Evolutionary conservation across 2,888 invertebrate species (phyloP), one percentile per base, ranked within the genome.

Genomic region (Phortica magna): DNA sequence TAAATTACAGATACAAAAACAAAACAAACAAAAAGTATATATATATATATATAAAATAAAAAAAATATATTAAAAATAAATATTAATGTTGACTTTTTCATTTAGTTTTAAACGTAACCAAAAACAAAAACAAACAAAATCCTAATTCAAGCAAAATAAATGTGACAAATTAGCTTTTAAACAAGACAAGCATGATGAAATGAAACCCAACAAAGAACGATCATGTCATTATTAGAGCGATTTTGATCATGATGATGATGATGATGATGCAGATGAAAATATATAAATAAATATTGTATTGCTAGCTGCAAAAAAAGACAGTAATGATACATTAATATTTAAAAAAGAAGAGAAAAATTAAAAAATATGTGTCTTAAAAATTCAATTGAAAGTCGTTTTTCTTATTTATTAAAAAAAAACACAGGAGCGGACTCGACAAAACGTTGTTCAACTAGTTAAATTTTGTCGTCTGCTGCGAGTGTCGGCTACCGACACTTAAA

Each of bases 121-220:
- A 71, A 67, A 14, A 22, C 2, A 39, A 2, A 31, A 19, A 22
- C 7, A 39, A 71, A 71, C 14, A 22, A 71, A 71, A 31, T 70
- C 6, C 31, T 4, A 48, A 71, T 0, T n/a, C 10, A 22, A 70
- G 22, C 41, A 12, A 22, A 61, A 7, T 61, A 83, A 65, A 87
- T 88, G 85, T 85, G 85, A 85, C 85, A 85, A 85, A 88, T 87
- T 88, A 85, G 82, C 77, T 80, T 84, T 68, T 80, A 43, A 71
- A 71, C 9, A 19, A 1, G 22, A 22, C 19, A 61, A 19, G 7
- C 61, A 61, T 61, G 61, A 61, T 61, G 61, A 61, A 19, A 9
- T 7, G 10, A 19, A 61, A 61, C 7, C 1, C 10, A 59, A 59
- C 0, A 19, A 61, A 22, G 22, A 61, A 61, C 0, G 22, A 61